A percentile compares a stretch with the other conserved stretches of the same genome.
These are phyloP conservation scores for Macropis europaea DNA, from an alignment of 2,888 invertebrate species.

Conservation along the genomic window DNA sequence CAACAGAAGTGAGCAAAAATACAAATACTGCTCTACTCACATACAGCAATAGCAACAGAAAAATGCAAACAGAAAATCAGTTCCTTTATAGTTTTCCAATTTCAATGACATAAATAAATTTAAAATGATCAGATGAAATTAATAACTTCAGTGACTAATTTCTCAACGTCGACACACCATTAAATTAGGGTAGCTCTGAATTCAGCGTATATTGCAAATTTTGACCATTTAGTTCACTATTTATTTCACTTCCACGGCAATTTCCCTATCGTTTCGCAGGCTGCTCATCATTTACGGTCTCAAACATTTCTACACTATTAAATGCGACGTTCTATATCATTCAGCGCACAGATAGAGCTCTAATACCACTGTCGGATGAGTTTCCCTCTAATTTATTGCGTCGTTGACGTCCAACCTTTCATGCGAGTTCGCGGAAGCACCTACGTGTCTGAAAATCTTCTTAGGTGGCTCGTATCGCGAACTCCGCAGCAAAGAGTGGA, in stretches of 20 bases:
- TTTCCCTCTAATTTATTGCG: slow-evolving; percentile 57
- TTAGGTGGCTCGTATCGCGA: slow-evolving; percentile 50
- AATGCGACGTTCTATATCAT: slow-evolving; percentile 29
- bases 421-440: slow-evolving; percentile 35
- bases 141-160: too few species aligned
- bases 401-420: slow-evolving; percentile 51
- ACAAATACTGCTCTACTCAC: too few species aligned
- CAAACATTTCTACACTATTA: slow-evolving; percentile 30
- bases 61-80: too few species aligned
- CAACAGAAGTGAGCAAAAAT: too few species aligned
- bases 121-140: too few species aligned
- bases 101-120: too few species aligned
- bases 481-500: slow-evolving; percentile 38
- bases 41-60: too few species aligned
- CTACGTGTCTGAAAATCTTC: slow-evolving; percentile 52
- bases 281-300: slow-evolving; percentile 24
- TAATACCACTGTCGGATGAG: slow-evolving; percentile 41
- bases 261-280: neutral
- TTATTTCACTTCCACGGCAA: neutral
- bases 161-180: too few species aligned
- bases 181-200: too few species aligned
- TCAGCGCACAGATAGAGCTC: neutral
- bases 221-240: too few species aligned
- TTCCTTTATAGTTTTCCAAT: too few species aligned
- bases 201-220: too few species aligned